Conservation (phyloP, 2,888 invertebrate species). For the Physocephala rufipes region DNA sequence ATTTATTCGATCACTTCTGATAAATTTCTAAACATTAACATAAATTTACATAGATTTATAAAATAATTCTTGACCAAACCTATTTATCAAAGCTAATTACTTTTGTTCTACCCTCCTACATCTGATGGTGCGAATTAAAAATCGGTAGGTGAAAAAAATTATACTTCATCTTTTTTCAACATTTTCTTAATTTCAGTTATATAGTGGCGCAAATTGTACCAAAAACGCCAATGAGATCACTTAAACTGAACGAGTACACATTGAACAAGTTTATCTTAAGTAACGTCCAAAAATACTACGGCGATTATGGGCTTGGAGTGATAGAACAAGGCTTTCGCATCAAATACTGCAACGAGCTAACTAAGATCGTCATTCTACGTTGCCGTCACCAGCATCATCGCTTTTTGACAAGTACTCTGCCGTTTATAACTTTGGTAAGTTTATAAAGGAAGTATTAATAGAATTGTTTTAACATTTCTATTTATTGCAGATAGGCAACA, state of each 20-base stretch:
- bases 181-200: slow-evolving; percentile 68
- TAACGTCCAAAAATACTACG: slow-evolving; percentile 76
- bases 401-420: slow-evolving; percentile 75
- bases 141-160: slow-evolving; percentile 70
- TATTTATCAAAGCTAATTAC: too few relatives aligned
- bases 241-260: slow-evolving; percentile 66
- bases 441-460: slow-evolving; percentile 3
- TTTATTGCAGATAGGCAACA: slow-evolving; percentile 68
- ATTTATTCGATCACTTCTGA: too few relatives aligned
- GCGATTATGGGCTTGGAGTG: slow-evolving; percentile 79
- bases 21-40: too few relatives aligned
- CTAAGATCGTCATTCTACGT: slow-evolving; percentile 78
- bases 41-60: too few relatives aligned
- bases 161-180: slow-evolving; percentile 4
- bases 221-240: slow-evolving; percentile 60
- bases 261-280: slow-evolving; percentile 66
- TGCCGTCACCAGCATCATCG: slow-evolving; percentile 79
- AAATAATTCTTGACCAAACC: too few relatives aligned
- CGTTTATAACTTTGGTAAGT: slow-evolving; percentile 71
- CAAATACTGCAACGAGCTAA: slow-evolving; percentile 82
- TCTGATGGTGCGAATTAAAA: slow-evolving; percentile 74
- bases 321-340: slow-evolving; percentile 77
- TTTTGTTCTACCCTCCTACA: slow-evolving; percentile 21
- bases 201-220: slow-evolving; percentile 73
- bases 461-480: background rate